phyloP scores from a whole-genome alignment of 2,888 invertebrate genomes.

The Andrena hattorfiana region DNA sequence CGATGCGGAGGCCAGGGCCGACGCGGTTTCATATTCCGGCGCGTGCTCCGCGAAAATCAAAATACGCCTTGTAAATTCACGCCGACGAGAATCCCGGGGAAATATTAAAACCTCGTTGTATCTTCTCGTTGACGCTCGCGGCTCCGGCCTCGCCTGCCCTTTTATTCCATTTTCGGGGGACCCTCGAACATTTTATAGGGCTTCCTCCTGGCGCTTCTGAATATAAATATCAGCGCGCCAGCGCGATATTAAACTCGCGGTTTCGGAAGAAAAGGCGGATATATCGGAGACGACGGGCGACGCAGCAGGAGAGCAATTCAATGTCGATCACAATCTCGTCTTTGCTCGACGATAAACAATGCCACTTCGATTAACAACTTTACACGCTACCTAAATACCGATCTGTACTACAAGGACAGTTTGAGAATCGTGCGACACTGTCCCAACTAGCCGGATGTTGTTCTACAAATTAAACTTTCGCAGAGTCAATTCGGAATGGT shows the following conservation, averaged over 20 bases:
- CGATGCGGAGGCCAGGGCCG: no score
- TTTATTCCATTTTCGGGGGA: constrained; percentile 21
- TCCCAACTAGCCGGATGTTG: no score
- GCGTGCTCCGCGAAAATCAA: constrained; percentile 1
- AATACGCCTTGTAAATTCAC: constrained; percentile 22
- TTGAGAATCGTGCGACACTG: no score
- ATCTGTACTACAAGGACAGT: background rate
- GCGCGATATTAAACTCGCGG: constrained; percentile 50
- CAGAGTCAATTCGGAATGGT: no score
- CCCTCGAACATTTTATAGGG: constrained; percentile 37
- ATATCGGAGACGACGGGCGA: background rate
- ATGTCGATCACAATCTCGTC: background rate
- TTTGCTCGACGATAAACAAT: background rate
- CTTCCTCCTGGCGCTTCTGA: constrained; percentile 14
- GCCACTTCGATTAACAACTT: background rate
- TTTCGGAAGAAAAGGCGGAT: constrained; percentile 2
- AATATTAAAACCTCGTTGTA: constrained; percentile 50
- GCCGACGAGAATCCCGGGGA: constrained; percentile 6
- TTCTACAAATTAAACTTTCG: no score
- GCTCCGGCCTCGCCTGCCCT: background rate
- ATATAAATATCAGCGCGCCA: constrained; percentile 36
- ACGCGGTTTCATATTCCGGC: background rate
- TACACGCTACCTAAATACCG: background rate
- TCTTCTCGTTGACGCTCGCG: constrained; percentile 11
- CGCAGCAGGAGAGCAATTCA: background rate